Evolutionary conservation across 2,888 invertebrate genomes (phyloP), one percentile per base, ranked within the genome.

Genomic region (Ophion ellenae): DNA sequence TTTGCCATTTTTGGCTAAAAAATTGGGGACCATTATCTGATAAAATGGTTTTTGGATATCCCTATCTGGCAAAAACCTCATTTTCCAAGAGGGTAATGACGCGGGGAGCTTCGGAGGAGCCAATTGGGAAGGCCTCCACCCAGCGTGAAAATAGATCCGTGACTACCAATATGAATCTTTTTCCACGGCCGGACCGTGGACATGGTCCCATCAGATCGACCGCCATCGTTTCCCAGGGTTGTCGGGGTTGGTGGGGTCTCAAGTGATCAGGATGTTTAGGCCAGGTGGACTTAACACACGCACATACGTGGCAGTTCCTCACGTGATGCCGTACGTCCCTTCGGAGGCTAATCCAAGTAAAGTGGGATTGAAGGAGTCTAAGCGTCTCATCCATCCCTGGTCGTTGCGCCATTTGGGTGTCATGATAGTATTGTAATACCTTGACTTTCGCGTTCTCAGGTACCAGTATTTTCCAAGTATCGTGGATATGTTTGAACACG

Each of bases 61-160:
- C 84, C 74, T 69, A 78, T 11, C 82, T 64, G 14, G 53, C 28
- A 78, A 85, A 89, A 0, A 88, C 71, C 7, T 88, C 76, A 7
- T 81, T 71, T 24, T 86, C 81, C 11, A 87, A 64, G 2, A 79
- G 36, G 10, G 53, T 36, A 2, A 85, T 47, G 2, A 85, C 47
- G 32, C n/a, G 63, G 14, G n/a, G 10, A 1, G 85, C 59, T 20
- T 83, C 79, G 10, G 83, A 73, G 24, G 67, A 61, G 10, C 71
- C 71, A 11, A 78, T 17, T 2, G 89, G 64, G 76, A 87, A 88
- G 0, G 88, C 89, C 45, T 89, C 89, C 1, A 85, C 84, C 88
- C 90, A 90, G 59, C 84, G 78, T 20, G 85, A 87, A 47, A 83
- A 89, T 14, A 89, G 28, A 63, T 88, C 87, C 2, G 87, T 88